These are phyloP conservation scores for Acrobasis consociella DNA, from an alignment of 2,888 invertebrate genomes.

Conservation along the genomic window DNA sequence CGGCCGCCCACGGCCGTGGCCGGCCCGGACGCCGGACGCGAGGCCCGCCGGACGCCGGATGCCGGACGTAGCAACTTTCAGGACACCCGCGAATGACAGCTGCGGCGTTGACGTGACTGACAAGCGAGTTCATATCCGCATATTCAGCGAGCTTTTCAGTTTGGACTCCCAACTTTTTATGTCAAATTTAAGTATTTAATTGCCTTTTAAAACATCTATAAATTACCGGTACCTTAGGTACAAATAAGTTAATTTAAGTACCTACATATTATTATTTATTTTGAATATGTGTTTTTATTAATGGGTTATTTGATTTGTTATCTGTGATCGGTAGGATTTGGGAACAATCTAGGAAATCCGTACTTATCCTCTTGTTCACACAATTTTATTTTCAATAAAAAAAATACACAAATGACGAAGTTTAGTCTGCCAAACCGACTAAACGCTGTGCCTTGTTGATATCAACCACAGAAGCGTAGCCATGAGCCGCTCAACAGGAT, in stretches of 20 bases:
- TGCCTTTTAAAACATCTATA: too few species aligned
- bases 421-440: background rate
- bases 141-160: conserved; percentile 2
- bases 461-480: background rate
- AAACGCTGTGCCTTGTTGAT: too few species aligned
- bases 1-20: conserved; percentile 66
- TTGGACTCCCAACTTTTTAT: background rate
- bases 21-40: conserved; percentile 39
- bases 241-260: too few species aligned
- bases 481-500: conserved; percentile 8
- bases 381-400: too few species aligned
- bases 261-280: too few species aligned
- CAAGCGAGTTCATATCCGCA: conserved; percentile 19
- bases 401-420: too few species aligned
- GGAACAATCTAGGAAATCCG: too few species aligned
- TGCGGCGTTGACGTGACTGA: conserved; percentile 10
- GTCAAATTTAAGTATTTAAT: background rate
- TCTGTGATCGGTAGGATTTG: too few species aligned
- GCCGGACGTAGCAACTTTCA: conserved; percentile 34
- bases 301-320: too few species aligned
- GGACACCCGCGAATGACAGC: conserved; percentile 27
- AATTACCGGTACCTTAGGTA: too few species aligned
- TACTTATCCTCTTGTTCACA: too few species aligned
- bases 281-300: too few species aligned
- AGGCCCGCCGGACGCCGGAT: conserved; percentile 33